These are phyloP conservation scores for Bibio marci DNA, from an alignment of 2,888 invertebrate species.

Conservation along the genomic window DNA sequence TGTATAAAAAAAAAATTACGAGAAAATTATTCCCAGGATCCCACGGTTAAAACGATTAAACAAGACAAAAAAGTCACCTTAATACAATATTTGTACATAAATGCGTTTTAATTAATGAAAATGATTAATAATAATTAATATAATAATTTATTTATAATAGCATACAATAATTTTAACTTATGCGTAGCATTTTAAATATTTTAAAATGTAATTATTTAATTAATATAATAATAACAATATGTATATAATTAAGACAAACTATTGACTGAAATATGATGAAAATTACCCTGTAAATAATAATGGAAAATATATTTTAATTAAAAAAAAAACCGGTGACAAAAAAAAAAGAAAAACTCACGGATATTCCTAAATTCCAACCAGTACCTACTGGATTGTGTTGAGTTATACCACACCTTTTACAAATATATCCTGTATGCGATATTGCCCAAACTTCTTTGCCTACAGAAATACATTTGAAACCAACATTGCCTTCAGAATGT, in stretches of 20 bases:
- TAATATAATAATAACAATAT: too few species aligned
- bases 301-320: not conserved
- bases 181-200: too few species aligned
- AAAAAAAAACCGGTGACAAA: not conserved
- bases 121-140: too few species aligned
- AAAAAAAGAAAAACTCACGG: slow-evolving; percentile 14
- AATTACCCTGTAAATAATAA: slow-evolving; percentile 33
- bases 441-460: slow-evolving; percentile 62
- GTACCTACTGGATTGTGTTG: slow-evolving; percentile 53
- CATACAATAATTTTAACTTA: too few species aligned
- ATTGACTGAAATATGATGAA: slow-evolving; percentile 29
- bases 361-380: slow-evolving; percentile 58
- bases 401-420: slow-evolving; percentile 58
- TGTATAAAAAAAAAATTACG: too few species aligned
- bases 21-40: too few species aligned
- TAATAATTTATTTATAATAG: too few species aligned
- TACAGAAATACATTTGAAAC: slow-evolving; percentile 56
- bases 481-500: slow-evolving; percentile 31
- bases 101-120: too few species aligned
- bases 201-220: too few species aligned
- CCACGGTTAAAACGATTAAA: too few species aligned
- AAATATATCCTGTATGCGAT: slow-evolving; percentile 48
- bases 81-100: too few species aligned
- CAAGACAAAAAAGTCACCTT: too few species aligned
- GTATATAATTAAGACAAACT: slow-evolving; percentile 12